Evolutionary conservation across 2,888 invertebrate species (phyloP).

Genomic region (Drosophila borealis): DNA sequence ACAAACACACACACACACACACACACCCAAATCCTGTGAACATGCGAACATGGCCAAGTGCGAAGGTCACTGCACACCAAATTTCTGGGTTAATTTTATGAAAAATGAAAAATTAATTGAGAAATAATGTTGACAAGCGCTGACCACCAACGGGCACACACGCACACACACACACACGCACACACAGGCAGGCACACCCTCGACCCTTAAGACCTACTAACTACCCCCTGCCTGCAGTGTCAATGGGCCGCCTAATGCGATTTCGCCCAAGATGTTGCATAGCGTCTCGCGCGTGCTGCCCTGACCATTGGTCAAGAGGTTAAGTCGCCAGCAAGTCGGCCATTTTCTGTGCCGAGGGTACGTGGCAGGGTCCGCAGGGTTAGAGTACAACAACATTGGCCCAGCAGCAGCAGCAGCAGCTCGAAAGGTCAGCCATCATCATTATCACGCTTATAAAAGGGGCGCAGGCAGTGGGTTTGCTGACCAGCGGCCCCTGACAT

Average conservation of each 20-base stretch:
- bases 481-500: conserved; percentile 5
- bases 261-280: conserved; percentile 39
- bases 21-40: conserved; percentile 36
- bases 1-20: conserved; percentile 11
- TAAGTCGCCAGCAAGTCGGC: conserved; percentile 66
- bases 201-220: conserved; percentile 3
- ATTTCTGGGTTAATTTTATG: conserved; percentile 82
- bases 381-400: conserved; percentile 23
- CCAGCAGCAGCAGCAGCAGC: conserved; percentile 15
- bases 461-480: conserved; percentile 33
- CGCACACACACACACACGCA: too few species aligned
- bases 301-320: conserved; percentile 84
- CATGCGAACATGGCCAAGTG: conserved; percentile 66
- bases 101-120: conserved; percentile 84
- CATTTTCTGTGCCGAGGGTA: conserved; percentile 69
- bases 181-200: too few species aligned
- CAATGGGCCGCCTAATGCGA: conserved; percentile 76
- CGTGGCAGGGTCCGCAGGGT: neutral
- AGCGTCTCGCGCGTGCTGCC: conserved; percentile 68
- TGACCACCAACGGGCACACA: conserved; percentile 68
- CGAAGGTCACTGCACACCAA: conserved; percentile 77
- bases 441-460: conserved; percentile 82
- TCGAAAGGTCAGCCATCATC: conserved; percentile 82
- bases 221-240: conserved; percentile 74
- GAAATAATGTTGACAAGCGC: conserved; percentile 83